These are phyloP conservation scores for Porphyrio hochstetteri DNA, from an alignment of 2,113 vertebrate genomes.

Conservation along the genomic window DNA sequence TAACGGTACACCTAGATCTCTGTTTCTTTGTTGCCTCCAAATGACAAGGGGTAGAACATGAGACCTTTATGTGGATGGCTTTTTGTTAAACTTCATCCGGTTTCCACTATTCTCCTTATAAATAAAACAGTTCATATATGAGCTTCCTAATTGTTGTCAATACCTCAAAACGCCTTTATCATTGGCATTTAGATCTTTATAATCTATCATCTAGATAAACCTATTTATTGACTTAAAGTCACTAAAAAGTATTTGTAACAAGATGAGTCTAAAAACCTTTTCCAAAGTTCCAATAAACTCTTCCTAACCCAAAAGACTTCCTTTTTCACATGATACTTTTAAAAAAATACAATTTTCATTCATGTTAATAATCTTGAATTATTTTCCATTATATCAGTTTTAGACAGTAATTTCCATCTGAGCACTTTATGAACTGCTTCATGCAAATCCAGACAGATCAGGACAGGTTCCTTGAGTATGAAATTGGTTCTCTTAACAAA, in stretches of 20 bases:
- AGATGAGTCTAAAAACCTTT: not conserved
- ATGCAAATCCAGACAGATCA: not conserved
- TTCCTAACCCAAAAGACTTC: not conserved
- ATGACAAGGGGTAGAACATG: not conserved
- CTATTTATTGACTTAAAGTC: not conserved
- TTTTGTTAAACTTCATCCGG: not conserved
- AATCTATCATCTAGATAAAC: not conserved
- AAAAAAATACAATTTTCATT: not conserved
- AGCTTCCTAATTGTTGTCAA: not conserved
- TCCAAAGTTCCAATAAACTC: not conserved
- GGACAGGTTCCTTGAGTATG: not conserved
- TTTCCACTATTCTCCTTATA: not conserved
- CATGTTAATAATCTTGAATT: not conserved
- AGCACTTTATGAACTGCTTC: not conserved
- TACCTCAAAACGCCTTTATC: not conserved
- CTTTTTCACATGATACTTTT: not conserved
- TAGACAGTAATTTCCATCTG: not conserved
- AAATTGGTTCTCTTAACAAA: not conserved
- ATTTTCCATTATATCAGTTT: not conserved
- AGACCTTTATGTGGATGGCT: not conserved
- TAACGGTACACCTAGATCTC: not conserved
- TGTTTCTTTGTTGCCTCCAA: not conserved
- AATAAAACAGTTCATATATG: not conserved
- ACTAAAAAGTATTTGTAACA: not conserved
- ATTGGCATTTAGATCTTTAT: too few relatives aligned